These are phyloP conservation scores for Chironomus tentans DNA, from an alignment of 2,888 invertebrate genomes.

Conservation along the genomic window DNA sequence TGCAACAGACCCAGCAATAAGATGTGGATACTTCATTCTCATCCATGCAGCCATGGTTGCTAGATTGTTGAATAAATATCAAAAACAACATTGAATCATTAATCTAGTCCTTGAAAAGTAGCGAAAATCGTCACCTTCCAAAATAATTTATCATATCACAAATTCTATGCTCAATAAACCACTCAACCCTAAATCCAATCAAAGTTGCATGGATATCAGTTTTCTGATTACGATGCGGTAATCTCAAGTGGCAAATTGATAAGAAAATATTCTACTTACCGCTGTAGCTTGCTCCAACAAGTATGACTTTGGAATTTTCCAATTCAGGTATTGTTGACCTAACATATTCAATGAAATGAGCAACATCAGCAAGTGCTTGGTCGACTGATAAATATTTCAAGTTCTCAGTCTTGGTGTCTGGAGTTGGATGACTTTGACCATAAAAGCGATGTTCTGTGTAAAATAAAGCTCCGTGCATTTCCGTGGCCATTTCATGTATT, in stretches of 20 bases:
- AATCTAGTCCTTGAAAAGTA: too few relatives aligned
- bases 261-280: conserved; percentile 20
- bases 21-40: conserved; percentile 49
- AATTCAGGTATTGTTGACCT: conserved; percentile 31
- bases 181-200: too few relatives aligned
- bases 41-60: conserved; percentile 52
- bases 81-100: too few relatives aligned
- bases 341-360: conserved; percentile 45
- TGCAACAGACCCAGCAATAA: conserved; percentile 46
- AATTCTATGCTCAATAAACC: too few relatives aligned
- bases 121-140: too few relatives aligned
- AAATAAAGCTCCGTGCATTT: conserved; percentile 46
- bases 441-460: conserved; percentile 56
- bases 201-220: not conserved
- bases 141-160: too few relatives aligned
- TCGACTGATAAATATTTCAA: conserved; percentile 49
- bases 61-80: conserved; percentile 35
- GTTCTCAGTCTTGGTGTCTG: conserved; percentile 39
- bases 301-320: conserved; percentile 29
- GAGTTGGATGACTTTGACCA: conserved; percentile 50
- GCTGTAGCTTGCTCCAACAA: conserved; percentile 32
- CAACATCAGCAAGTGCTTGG: conserved; percentile 51
- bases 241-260: conserved; percentile 1
- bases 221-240: not conserved
- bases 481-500: conserved; percentile 41